Base-by-base conservation (phyloP, 2,113 vertebrate species). In the Neopipo cinnamomea region DNA sequence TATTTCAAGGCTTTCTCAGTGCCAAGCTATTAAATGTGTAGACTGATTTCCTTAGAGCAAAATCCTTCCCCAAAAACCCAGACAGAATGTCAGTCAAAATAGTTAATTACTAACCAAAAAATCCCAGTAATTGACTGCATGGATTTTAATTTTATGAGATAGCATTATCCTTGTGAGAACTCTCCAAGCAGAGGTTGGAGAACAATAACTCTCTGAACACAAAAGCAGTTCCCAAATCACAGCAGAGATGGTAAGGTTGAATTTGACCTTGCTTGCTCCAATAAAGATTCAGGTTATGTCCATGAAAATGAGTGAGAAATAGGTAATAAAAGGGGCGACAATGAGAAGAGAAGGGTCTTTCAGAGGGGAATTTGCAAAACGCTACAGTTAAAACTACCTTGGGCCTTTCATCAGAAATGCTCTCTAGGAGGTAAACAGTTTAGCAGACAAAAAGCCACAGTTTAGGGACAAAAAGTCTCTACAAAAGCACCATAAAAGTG, bases 141-240 rank as follows among this genome's bases (percentile, higher is more conserved):
- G 85, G 93, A 88, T 95, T 96, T 95, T 93, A 95, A 94, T 86
- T 96, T 90, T 96, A 94, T 93, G 91, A 96, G 88, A 77, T 74
- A 86, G 63, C 0, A 0, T 91, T 91, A 88, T 77, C 82, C 95
- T 90, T 94, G 77, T 25, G 88, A 96, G 85, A 91, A 50, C 31
- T 93, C 71, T 91, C 85, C 49, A 47, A 77, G 71, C 71, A 85
- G 85, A 85, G 68, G 59, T 11, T 85, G 52, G 81, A 83, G 89
- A 93, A 79, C 75, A 85, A 74, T 11, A 37, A 56, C 42, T 95
- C 88, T 63, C 82, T 63, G 68, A 95, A 56, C 85, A 93, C 15
- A 39, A 90, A 93, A 77, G 61, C 50, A 46, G 4, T 53, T 95
- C 95, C 58, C 78, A 89, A 95, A 95, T 82, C 87, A 77, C 63